Evolutionary conservation across 2,113 vertebrate genomes (phyloP), one percentile per base, ranked within the genome.

Genomic region (Hippoglossus stenolepis): DNA sequence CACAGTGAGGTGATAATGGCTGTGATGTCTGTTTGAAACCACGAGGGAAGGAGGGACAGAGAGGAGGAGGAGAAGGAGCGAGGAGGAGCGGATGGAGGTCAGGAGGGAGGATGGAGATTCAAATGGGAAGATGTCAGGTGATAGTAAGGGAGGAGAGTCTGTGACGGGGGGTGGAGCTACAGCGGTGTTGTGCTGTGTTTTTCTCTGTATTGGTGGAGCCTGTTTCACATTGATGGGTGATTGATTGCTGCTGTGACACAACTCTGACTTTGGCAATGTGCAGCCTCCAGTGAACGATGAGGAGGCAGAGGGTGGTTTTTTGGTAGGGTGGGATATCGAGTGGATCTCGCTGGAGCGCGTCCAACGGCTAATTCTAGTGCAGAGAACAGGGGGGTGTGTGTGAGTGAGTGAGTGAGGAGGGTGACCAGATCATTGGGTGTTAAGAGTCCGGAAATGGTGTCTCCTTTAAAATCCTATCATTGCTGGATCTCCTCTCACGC

Each of bases 221-320:
- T n/a, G 15, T 79, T 82, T 88, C 78, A 71, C 59, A 88, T 75
- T 80, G 88, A 88, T 54, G 69, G 60, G 0, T 70, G 87, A 90
- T 91, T 88, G 88, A 92, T 91, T 58, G 81, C 86, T 90, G 79
- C 86, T 90, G 79, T 89, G 91, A 90, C 86, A 92, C 84, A 82
- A 70, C 89, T 83, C 70, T 75, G 85, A 90, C 88, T 87, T 81
- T 90, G 80, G 83, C 77, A 75, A 73, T 60, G 79, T 43, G 82
- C 66, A 63, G 87, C 87, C 82, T 87, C 69, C 70, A 80, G 84
- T 84, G 78, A 85, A 77, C 80, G 75, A 73, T 77, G 86, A 80
- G 71, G 75, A 77, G 82, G 65, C 84, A 82, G 85, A 82, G 86
- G 81, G 17, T 70, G 18, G 45, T 82, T 91, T 23, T 90, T 90